Conservation (phyloP, 2,113 vertebrate genomes). For the Sturnus vulgaris region DNA sequence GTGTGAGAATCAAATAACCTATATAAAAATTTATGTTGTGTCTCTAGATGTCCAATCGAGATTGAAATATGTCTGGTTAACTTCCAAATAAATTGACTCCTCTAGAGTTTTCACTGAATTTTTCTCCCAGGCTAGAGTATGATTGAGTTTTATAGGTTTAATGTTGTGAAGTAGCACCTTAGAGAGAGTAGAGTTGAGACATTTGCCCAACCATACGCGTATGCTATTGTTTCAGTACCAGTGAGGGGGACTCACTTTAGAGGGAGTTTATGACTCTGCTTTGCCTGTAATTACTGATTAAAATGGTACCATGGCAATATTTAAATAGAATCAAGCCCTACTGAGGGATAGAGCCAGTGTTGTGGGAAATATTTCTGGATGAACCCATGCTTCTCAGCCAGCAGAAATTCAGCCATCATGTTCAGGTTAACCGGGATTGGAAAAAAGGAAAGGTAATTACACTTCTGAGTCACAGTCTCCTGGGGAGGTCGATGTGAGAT, state of each 20-base stretch:
- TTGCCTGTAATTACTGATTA: constrained; percentile 38
- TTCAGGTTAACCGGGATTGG: neutral
- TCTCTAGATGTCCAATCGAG: constrained; percentile 72
- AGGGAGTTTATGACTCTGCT: constrained; percentile 13
- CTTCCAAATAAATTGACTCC: constrained; percentile 71
- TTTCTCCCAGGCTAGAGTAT: constrained; percentile 62
- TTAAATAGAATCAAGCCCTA: neutral
- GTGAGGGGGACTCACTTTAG: neutral
- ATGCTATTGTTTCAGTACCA: neutral
- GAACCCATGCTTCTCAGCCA: neutral
- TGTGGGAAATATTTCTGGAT: neutral
- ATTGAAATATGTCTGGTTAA: constrained; percentile 73
- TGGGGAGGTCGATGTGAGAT: neutral
- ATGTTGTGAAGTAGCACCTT: constrained; percentile 59
- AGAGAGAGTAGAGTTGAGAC: constrained; percentile 21
- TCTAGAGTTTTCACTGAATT: constrained; percentile 57
- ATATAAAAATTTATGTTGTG: constrained; percentile 72
- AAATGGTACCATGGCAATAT: constrained; percentile 19
- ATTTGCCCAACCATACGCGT: neutral
- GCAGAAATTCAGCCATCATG: neutral
- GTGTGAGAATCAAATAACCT: constrained; percentile 74
- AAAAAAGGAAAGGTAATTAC: neutral
- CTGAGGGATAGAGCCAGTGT: neutral
- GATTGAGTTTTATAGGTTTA: constrained; percentile 69
- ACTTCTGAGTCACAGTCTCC: neutral